phyloP scores from a whole-genome alignment of 2,888 invertebrate genomes.

The Allophyes oxyacanthae region DNA sequence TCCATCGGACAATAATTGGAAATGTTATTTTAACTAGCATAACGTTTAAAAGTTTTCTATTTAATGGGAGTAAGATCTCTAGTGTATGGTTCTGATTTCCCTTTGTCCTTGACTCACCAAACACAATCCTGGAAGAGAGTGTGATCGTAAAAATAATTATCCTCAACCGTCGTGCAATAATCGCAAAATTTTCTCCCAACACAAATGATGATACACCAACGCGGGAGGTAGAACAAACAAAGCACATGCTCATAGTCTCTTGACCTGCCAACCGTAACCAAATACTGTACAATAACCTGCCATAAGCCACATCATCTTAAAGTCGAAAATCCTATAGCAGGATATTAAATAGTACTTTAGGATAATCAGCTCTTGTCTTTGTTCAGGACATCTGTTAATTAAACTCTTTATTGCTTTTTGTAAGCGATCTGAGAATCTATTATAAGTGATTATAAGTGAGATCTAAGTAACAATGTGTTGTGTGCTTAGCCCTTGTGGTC shows the following conservation, averaged over 20 bases:
- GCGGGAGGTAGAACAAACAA: slow-evolving; percentile 70
- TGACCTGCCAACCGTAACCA: slow-evolving; percentile 63
- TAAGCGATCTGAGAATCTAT: slow-evolving; percentile 43
- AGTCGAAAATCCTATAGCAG: slow-evolving; percentile 38
- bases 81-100: too few relatives aligned
- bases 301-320: slow-evolving; percentile 37
- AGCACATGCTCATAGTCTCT: slow-evolving; percentile 69
- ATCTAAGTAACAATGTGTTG: slow-evolving; percentile 7
- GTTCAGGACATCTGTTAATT: slow-evolving; percentile 61
- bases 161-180: slow-evolving; percentile 31
- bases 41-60: too few relatives aligned
- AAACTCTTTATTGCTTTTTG: slow-evolving; percentile 55
- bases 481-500: slow-evolving; percentile 18
- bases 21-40: too few relatives aligned
- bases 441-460: slow-evolving; percentile 34
- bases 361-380: slow-evolving; percentile 70
- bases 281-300: slow-evolving; percentile 40
- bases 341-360: slow-evolving; percentile 50
- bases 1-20: too few relatives aligned
- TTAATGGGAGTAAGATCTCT: too few relatives aligned
- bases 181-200: slow-evolving; percentile 60
- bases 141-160: slow-evolving; percentile 1
- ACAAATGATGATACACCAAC: slow-evolving; percentile 68
- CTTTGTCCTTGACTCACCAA: too few relatives aligned
- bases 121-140: too few relatives aligned